These are phyloP conservation scores for Drosophila limbata DNA, from an alignment of 2,888 invertebrate species.

Conservation along the genomic window DNA sequence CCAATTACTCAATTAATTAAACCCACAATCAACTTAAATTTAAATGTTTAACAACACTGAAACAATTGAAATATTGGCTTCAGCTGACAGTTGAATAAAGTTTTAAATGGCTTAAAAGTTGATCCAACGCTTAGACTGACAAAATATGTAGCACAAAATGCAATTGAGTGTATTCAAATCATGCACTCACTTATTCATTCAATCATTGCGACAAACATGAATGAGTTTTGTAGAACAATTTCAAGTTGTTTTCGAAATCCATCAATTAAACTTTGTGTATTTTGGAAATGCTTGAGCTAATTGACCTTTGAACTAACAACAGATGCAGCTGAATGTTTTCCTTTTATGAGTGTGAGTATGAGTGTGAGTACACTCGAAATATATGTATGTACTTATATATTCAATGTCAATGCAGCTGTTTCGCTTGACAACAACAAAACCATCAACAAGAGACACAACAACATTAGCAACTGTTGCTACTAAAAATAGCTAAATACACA, in stretches of 20 bases:
- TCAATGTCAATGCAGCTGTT: conserved; percentile 80
- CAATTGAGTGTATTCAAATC: conserved; percentile 12
- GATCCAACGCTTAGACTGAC: background rate
- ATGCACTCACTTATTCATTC: background rate
- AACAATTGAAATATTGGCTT: background rate
- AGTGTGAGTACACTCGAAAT: conserved; percentile 13
- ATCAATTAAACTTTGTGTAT: conserved; percentile 20
- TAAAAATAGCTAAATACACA: conserved; percentile 32
- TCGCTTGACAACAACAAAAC: conserved; percentile 54
- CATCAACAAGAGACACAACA: conserved; percentile 34
- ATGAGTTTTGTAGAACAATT: background rate
- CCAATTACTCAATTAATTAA: background rate
- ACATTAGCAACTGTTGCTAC: conserved; percentile 51
- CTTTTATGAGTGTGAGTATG: conserved; percentile 1
- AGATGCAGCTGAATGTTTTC: conserved; percentile 14
- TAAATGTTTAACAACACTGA: background rate
- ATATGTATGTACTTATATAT: conserved; percentile 36
- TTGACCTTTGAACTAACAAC: conserved; percentile 37
- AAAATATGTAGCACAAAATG: background rate
- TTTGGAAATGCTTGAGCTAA: conserved; percentile 8
- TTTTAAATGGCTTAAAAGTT: conserved; percentile 3
- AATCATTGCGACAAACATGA: conserved; percentile 10
- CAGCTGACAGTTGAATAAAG: background rate
- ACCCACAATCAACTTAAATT: background rate
- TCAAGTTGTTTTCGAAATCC: conserved; percentile 10